Evolutionary conservation across 1,140 invertebrate species (phyloP).

Genomic region (Cecropterus lyciades): DNA sequence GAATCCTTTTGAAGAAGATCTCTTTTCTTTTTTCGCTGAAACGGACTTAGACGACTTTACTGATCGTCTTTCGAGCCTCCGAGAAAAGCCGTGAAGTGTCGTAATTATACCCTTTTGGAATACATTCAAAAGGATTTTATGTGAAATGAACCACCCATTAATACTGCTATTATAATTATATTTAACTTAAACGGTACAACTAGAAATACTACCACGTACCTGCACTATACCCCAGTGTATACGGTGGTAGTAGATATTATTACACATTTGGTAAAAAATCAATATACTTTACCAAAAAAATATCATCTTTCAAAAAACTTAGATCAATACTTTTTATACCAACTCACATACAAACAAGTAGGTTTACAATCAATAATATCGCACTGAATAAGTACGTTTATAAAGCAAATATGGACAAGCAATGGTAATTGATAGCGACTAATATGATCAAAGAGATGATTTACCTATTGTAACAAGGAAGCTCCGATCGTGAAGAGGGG

Average conservation of each 20-base stretch:
- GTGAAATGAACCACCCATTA: conserved; percentile 18
- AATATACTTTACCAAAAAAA: too few species aligned
- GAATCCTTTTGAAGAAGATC: conserved; percentile 75
- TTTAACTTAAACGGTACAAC: too few species aligned
- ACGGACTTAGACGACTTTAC: conserved; percentile 77
- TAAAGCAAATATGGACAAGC: conserved; percentile 6
- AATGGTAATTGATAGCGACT: conserved; percentile 29
- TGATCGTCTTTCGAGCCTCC: conserved; percentile 71
- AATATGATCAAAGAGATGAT: conserved; percentile 40
- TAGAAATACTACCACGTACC: too few species aligned
- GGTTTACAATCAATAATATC: too few species aligned
- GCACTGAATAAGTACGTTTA: background rate
- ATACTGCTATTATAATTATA: too few species aligned
- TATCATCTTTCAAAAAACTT: too few species aligned
- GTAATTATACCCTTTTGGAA: conserved; percentile 69
- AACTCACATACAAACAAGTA: too few species aligned
- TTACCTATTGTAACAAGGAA: conserved; percentile 30
- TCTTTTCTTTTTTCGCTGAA: conserved; percentile 75
- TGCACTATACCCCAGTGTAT: too few species aligned
- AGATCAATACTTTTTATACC: too few species aligned
- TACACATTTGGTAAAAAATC: too few species aligned
- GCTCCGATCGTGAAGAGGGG: conserved; percentile 11
- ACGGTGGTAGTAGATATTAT: too few species aligned
- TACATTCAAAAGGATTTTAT: conserved; percentile 52
- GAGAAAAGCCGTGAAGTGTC: conserved; percentile 76